These are phyloP conservation scores for Caenorhabditis inopinata DNA, from an alignment of 1,140 invertebrate genomes.

Conservation along the genomic window DNA sequence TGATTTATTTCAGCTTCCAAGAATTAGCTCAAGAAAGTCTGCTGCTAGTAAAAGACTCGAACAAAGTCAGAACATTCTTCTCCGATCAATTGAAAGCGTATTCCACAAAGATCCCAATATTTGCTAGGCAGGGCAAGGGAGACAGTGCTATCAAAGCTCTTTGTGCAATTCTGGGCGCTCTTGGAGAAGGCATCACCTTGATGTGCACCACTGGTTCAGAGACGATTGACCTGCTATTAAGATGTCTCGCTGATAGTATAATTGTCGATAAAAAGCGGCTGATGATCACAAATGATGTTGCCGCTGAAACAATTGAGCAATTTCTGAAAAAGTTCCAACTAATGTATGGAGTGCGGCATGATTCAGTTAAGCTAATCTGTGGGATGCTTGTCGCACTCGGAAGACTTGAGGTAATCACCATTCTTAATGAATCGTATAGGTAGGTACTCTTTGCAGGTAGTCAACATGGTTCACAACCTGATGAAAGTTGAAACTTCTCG, in stretches of 20 bases:
- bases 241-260: not conserved
- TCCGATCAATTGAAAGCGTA: not conserved
- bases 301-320: not conserved
- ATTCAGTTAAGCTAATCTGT: not conserved
- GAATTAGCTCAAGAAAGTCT: not conserved
- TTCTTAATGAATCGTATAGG: no score
- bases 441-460: no score
- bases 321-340: not conserved
- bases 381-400: not conserved
- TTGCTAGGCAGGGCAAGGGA: not conserved
- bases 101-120: not conserved
- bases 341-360: not conserved
- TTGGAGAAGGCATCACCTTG: not conserved
- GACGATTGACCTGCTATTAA: not conserved
- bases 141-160: not conserved
- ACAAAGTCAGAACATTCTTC: not conserved
- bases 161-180: not conserved
- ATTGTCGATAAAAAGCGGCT: not conserved
- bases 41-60: not conserved
- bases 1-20: not conserved
- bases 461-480: slow-evolving; percentile 8
- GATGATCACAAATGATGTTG: not conserved
- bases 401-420: not conserved
- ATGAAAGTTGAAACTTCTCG: not conserved
- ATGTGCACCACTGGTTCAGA: not conserved